A percentile compares a stretch with the other conserved stretches of the same genome.
Conservation (phyloP, 1,140 invertebrate genomes). For the Babylonia areolata region DNA sequence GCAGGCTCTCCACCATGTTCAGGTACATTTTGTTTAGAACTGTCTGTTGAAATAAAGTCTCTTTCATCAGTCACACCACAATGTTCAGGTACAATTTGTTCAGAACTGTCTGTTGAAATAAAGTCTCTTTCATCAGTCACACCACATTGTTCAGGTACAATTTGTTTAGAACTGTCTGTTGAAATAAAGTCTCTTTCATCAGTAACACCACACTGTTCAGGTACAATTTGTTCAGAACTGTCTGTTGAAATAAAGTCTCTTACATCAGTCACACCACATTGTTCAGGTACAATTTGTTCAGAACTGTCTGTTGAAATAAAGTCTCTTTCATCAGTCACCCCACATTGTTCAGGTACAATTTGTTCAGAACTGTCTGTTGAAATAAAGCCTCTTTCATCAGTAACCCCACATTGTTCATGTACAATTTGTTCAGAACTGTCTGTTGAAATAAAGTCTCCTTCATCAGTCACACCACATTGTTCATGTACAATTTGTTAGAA, state of each 20-base stretch:
- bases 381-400: constrained; percentile 88
- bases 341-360: constrained; percentile 24
- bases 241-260: not conserved
- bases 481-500: too few relatives aligned
- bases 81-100: too few relatives aligned
- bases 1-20: constrained; percentile 85
- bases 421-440: constrained; percentile 85
- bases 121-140: too few relatives aligned
- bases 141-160: too few relatives aligned
- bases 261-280: not conserved
- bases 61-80: too few relatives aligned
- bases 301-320: constrained; percentile 71
- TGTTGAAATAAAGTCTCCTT: constrained; percentile 70
- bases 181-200: too few relatives aligned
- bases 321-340: not conserved
- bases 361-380: constrained; percentile 77
- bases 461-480: too few relatives aligned
- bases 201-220: not conserved
- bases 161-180: too few relatives aligned
- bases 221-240: constrained; percentile 26
- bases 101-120: too few relatives aligned
- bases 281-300: constrained; percentile 23
- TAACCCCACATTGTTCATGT: constrained; percentile 87
- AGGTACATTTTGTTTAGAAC: constrained; percentile 87
- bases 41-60: constrained; percentile 75